Evolutionary conservation across 1,140 invertebrate genomes (phyloP).

Genomic region (Zaprionus tsacasi): DNA sequence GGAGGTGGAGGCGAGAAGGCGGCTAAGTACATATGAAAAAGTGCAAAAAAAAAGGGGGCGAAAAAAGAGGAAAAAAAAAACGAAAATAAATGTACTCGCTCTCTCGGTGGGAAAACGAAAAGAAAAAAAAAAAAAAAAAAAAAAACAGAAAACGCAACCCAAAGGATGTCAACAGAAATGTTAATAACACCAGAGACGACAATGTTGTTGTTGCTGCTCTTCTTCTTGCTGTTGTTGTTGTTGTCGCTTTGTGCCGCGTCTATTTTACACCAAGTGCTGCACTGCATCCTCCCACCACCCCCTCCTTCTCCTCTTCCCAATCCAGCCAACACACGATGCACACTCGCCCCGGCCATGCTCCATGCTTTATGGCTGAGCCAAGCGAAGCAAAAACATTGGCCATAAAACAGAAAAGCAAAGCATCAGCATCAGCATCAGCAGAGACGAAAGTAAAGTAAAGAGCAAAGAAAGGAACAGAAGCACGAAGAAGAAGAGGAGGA

Average conservation of each 20-base stretch:
- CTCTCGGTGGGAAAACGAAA: conserved; percentile 17
- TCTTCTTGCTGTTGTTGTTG: conserved; percentile 4
- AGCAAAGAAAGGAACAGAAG: conserved; percentile 9
- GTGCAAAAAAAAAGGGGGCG: conserved; percentile 15
- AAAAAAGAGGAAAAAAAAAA: neutral
- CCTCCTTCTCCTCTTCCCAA: neutral
- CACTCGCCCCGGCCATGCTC: neutral
- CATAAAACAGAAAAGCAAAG: conserved; percentile 54
- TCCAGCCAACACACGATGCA: neutral
- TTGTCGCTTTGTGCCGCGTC: conserved; percentile 37
- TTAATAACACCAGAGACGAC: conserved; percentile 65
- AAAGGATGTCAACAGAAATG: conserved; percentile 77
- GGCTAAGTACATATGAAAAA: conserved; percentile 54
- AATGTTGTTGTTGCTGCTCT: conserved; percentile 16
- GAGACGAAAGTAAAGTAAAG: conserved; percentile 38
- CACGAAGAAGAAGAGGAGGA: neutral
- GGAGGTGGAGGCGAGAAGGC: conserved; percentile 41
- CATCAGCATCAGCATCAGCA: conserved; percentile 40
- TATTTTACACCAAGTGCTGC: conserved; percentile 51
- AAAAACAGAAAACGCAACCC: conserved; percentile 38
- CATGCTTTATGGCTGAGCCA: conserved; percentile 53
- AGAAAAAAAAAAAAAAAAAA: conserved; percentile 8
- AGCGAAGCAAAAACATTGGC: conserved; percentile 58
- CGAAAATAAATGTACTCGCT: conserved; percentile 21
- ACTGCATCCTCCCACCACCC: conserved; percentile 23